Conservation (phyloP, 1,140 invertebrate genomes). For the Lerema accius region DNA sequence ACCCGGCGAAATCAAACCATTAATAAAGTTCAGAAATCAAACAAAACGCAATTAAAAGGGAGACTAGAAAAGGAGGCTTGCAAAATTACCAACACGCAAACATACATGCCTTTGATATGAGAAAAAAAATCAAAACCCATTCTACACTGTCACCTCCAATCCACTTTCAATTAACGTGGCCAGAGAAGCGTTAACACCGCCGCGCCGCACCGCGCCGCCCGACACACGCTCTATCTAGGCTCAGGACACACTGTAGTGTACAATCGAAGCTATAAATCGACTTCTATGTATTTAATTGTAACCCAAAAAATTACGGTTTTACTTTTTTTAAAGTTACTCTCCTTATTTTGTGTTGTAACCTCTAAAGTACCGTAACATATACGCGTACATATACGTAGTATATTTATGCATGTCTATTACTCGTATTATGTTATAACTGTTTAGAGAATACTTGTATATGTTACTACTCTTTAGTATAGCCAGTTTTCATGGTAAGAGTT, state of each 20-base stretch:
- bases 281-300: too few relatives aligned
- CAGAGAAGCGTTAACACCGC: conserved; percentile 71
- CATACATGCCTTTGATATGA: conserved; percentile 43
- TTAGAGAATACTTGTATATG: too few relatives aligned
- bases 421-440: too few relatives aligned
- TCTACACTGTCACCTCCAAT: conserved; percentile 79
- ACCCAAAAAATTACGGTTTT: too few relatives aligned
- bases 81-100: conserved; percentile 53
- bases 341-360: too few relatives aligned
- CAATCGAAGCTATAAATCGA: too few relatives aligned
- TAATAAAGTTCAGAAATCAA: conserved; percentile 22
- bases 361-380: too few relatives aligned
- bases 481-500: too few relatives aligned
- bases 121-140: conserved; percentile 66
- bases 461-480: too few relatives aligned
- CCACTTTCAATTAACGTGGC: conserved; percentile 79
- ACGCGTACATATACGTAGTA: too few relatives aligned
- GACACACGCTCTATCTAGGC: conserved; percentile 44
- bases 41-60: conserved; percentile 38
- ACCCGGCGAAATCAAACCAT: background rate
- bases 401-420: too few relatives aligned
- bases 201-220: conserved; percentile 52
- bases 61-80: conserved; percentile 41
- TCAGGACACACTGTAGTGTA: conserved; percentile 36
- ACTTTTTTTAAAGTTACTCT: too few relatives aligned